Base-by-base conservation (phyloP, 2,113 vertebrate genomes). In the Petrocephalus zakoni region DNA sequence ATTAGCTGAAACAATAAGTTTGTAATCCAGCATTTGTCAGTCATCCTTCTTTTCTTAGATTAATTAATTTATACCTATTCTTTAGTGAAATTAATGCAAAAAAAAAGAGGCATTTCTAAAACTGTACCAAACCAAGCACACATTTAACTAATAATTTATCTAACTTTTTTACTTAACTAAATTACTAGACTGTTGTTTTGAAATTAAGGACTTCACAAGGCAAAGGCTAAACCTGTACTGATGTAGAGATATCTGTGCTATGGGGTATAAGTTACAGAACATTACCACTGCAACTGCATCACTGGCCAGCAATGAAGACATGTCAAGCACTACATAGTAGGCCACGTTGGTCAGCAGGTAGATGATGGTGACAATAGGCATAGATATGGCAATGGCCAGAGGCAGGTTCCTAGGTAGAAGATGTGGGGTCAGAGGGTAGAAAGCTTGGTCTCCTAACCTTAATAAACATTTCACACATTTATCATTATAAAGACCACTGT, bases 321-420 rank as follows among this genome's bases (percentile, higher is more conserved):
- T 96, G 92, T 97, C 96, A 92, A 97, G 85, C 46, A 96, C 96
- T 19, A 94, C 93, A 0, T 97, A 97, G 89, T 97, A 97, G 0
- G 96, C 96, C 91, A 96, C 93, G n/a, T 97, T 97, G 86, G 96
- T 97, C 94, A 97, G 84, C 88, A 97, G 90, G 92, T 97, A 97
- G 92, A 97, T 95, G 89, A 96, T 61, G 42, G 96, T 95, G 90
- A 97, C 95, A 47, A 97, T 92, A 55, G 96, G 96, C 96, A 97
- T 96, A 85, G 96, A 96, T 90, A 97, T 92, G 58, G 94, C 96
- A 84, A 97, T 97, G 87, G 96, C 95, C 91, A 97, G 90, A 15
- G 96, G 97, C n/a, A 97, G 93, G 91, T 97, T 97, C 92, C 96
- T 97, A 89, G 9, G 92, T 90, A 89, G 84, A 91, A n/a, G 82